Conservation (phyloP, 2,888 invertebrate genomes). For the Digitonthophagus gazella region DNA sequence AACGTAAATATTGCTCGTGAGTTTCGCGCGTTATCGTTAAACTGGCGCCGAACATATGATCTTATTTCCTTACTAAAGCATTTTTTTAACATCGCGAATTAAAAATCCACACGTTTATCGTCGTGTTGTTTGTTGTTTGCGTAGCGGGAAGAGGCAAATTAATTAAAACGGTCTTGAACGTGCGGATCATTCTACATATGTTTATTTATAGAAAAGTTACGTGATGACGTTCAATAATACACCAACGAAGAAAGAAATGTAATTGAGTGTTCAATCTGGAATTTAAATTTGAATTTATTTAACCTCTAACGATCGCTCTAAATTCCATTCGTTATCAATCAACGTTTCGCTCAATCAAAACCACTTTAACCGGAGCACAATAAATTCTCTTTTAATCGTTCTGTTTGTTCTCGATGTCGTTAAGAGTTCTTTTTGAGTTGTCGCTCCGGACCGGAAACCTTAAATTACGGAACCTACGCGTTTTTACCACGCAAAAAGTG, state of each 20-base stretch:
- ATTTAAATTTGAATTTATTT: background rate
- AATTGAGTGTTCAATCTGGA: too few species aligned
- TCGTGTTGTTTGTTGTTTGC: background rate
- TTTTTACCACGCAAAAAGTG: background rate
- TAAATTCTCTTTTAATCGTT: background rate
- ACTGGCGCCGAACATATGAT: background rate
- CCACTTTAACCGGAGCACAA: background rate
- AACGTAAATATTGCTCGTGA: too few species aligned
- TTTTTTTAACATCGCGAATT: background rate
- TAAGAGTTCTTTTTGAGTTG: background rate
- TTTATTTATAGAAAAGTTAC: background rate
- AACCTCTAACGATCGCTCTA: background rate
- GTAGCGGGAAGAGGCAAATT: background rate
- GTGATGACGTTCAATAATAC: background rate
- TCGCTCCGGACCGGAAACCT: background rate
- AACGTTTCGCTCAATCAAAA: background rate
- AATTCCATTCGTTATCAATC: background rate
- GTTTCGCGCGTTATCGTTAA: background rate
- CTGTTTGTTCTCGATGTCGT: background rate
- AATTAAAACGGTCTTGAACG: background rate
- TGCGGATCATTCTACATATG: background rate
- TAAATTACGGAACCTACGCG: background rate
- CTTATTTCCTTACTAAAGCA: background rate
- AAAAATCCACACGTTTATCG: background rate
- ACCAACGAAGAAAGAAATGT: too few species aligned